These are phyloP conservation scores for Hyposoter dolosus DNA, from an alignment of 2,888 invertebrate species.

Conservation along the genomic window DNA sequence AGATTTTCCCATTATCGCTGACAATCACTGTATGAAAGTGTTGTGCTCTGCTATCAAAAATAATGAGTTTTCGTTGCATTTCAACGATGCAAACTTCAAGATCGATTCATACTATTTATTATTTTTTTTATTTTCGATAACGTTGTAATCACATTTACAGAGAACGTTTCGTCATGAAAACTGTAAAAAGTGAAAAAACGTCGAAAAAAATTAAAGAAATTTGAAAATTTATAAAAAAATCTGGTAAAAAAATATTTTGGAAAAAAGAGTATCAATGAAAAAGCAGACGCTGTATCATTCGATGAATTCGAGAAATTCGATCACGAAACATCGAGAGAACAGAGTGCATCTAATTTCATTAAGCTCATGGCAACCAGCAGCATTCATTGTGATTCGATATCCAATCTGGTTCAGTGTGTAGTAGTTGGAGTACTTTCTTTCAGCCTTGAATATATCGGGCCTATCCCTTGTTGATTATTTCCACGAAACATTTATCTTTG, in stretches of 20 bases:
- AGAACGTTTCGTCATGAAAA: too few relatives aligned
- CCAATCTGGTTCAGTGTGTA: background rate
- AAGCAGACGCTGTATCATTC: background rate
- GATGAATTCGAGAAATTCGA: background rate
- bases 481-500: background rate
- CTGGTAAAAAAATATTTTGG: background rate
- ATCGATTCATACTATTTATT: too few relatives aligned
- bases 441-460: background rate
- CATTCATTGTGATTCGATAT: conserved; percentile 1
- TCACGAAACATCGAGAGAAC: background rate
- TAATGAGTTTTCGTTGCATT: too few relatives aligned
- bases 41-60: too few relatives aligned
- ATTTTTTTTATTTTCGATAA: too few relatives aligned
- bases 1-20: too few relatives aligned
- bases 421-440: background rate
- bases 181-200: too few relatives aligned
- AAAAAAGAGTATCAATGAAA: background rate
- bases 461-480: background rate
- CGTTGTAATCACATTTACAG: too few relatives aligned
- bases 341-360: background rate
- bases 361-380: background rate
- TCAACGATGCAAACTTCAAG: too few relatives aligned
- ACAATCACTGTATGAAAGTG: too few relatives aligned
- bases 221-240: background rate
- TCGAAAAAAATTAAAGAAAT: too few relatives aligned